A percentile compares a stretch with the other conserved stretches of the same genome.
Conservation (phyloP, 1,140 invertebrate species). For the Cydia splendana region DNA sequence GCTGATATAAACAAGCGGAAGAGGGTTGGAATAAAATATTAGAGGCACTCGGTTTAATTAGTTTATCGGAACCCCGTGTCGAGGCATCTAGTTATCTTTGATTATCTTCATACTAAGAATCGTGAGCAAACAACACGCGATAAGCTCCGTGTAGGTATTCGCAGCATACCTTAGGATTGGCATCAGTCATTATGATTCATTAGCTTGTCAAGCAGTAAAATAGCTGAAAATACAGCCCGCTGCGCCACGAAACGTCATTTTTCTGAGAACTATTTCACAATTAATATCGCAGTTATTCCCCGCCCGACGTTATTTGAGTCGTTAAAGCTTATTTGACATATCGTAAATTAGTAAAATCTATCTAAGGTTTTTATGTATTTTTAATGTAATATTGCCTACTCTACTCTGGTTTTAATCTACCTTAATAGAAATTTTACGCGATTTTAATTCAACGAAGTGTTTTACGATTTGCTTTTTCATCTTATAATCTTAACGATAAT, state of each 20-base stretch:
- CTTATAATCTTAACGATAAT: constrained; percentile 2
- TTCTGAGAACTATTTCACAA: constrained; percentile 30
- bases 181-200: constrained; percentile 25
- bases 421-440: constrained; percentile 5
- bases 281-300: neutral
- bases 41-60: constrained; percentile 54
- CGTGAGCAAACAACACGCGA: constrained; percentile 21
- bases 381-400: neutral
- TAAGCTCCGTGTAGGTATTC: neutral
- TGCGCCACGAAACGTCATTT: constrained; percentile 12
- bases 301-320: neutral
- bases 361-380: constrained; percentile 12
- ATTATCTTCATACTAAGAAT: constrained; percentile 32
- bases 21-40: constrained; percentile 68
- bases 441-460: constrained; percentile 11
- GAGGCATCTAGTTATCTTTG: constrained; percentile 36
- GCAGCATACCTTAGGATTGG: constrained; percentile 16
- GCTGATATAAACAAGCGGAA: constrained; percentile 64
- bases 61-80: constrained; percentile 49
- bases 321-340: neutral
- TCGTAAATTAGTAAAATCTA: constrained; percentile 23
- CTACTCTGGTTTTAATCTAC: neutral
- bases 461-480: constrained; percentile 21
- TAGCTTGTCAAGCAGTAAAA: constrained; percentile 27
- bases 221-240: constrained; percentile 20